Conservation (phyloP, 2,797 vertebrate genomes). For the Neostethus bicornis region DNA sequence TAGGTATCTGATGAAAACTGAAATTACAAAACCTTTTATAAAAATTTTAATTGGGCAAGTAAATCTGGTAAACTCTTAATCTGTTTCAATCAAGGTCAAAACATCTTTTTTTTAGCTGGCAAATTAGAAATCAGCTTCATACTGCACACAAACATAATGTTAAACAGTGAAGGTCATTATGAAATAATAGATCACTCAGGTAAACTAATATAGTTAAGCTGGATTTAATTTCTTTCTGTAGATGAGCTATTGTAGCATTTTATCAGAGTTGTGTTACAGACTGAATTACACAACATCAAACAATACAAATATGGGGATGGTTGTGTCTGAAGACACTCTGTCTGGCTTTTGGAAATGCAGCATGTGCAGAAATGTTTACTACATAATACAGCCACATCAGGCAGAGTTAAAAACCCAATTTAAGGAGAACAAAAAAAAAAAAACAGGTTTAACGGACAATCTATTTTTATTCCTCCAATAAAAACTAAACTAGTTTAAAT, state of each 20-base stretch:
- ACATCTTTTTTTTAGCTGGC: not conserved
- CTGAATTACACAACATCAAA: not conserved
- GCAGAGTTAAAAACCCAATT: slow-evolving; percentile 30
- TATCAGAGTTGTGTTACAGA: not conserved
- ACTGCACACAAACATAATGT: not conserved
- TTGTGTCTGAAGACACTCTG: slow-evolving; percentile 8
- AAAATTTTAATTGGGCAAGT: no score
- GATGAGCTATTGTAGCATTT: not conserved
- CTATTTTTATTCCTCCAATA: slow-evolving; percentile 10
- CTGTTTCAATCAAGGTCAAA: not conserved
- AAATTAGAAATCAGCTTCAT: not conserved
- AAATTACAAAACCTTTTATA: no score
- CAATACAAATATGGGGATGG: not conserved
- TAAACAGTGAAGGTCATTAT: slow-evolving; percentile 1
- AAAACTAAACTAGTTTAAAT: slow-evolving; percentile 3
- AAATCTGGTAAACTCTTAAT: not conserved
- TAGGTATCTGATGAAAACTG: no score
- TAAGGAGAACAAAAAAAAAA: slow-evolving; percentile 24
- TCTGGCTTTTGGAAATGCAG: slow-evolving; percentile 30
- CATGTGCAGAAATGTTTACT: slow-evolving; percentile 5
- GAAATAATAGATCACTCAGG: not conserved
- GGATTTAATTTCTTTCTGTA: not conserved
- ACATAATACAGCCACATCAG: not conserved
- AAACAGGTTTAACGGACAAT: slow-evolving; percentile 16
- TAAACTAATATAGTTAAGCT: not conserved